Base-by-base conservation (phyloP, 2,113 vertebrate species). In the Phoxinus phoxinus region DNA sequence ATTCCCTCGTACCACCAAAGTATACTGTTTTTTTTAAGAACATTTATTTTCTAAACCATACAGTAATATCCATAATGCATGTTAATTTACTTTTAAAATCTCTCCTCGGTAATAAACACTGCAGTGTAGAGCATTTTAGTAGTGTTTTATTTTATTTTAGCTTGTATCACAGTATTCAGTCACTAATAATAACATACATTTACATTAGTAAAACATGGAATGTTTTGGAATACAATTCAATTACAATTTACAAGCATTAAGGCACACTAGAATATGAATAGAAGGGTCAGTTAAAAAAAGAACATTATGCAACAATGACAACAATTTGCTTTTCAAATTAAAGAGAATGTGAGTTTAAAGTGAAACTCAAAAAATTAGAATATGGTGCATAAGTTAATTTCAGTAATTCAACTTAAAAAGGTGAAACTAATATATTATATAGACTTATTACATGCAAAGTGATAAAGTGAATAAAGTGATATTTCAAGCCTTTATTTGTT, bases 191-290 rank as follows among this genome's bases (percentile, higher is more conserved):
- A 77, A 51, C 51, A 56, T n/a, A 74, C n/a, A 32, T 76, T 53
- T 77, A 46, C 44, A 74, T 56, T 56, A 77, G 48, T 77, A 35
- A 77, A 77, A 56, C 74, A 56, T 32, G 74, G 48, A 77, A 77
- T 75, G 73, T 75, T 27, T 48, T 17, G 72, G 15, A 75, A 75
- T 7, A 37, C 21, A 23, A 71, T 46, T 25, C 41, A 46, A 46
- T n/a, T 4, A 25, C 74, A 53, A 56, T 56, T 35, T 30, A 32
- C 74, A 53, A 11, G 74, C 15, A 32, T n/a, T 23, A 56, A 77
- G 48, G 74, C 74, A 77, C 74, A 56, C 9, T 10, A 77, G 17
- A 53, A 11, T 21, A 21, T 30, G 17, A 77, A 77, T 56, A 32
- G 56, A 56, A 32, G 27, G 0, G 71, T 46, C n/a, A 17, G 71